Evolutionary conservation across 2,113 vertebrate species (phyloP).

Genomic region (Tiliqua scincoides): DNA sequence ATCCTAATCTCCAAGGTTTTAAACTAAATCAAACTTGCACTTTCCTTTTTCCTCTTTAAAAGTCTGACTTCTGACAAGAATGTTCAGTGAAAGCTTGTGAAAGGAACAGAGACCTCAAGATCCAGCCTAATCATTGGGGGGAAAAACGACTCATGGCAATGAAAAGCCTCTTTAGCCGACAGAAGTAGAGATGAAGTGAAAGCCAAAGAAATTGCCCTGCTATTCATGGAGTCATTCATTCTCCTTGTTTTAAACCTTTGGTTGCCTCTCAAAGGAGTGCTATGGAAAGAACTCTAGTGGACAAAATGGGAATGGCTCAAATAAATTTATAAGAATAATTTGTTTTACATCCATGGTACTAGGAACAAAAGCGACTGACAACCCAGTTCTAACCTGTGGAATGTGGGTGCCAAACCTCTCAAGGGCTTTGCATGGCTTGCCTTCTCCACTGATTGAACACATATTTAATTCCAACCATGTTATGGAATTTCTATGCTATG

Average conservation of each 20-base stretch:
- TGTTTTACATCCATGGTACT: not conserved
- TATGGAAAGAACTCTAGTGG: not conserved
- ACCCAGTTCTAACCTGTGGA: too few relatives aligned
- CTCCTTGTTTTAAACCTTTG: not conserved
- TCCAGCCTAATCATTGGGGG: not conserved
- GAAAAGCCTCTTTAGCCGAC: not conserved
- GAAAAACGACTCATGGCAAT: not conserved
- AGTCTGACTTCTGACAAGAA: not conserved
- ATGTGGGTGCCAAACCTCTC: too few relatives aligned
- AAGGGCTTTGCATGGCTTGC: too few relatives aligned
- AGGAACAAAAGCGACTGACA: not conserved
- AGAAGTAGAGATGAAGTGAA: not conserved
- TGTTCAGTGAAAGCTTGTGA: not conserved
- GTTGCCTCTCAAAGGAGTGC: not conserved
- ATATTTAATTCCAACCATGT: too few relatives aligned
- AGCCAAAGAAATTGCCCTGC: not conserved
- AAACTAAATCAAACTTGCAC: not conserved
- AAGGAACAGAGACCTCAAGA: not conserved
- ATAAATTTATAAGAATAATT: not conserved
- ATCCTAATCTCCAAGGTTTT: not conserved
- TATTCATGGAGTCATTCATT: not conserved
- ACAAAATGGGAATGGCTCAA: not conserved
- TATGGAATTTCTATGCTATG: too few relatives aligned
- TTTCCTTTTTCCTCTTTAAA: not conserved
- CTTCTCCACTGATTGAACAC: too few relatives aligned